Base-by-base conservation (phyloP, 2,113 vertebrate species). In the Pseudorhombus dupliciocellatus region DNA sequence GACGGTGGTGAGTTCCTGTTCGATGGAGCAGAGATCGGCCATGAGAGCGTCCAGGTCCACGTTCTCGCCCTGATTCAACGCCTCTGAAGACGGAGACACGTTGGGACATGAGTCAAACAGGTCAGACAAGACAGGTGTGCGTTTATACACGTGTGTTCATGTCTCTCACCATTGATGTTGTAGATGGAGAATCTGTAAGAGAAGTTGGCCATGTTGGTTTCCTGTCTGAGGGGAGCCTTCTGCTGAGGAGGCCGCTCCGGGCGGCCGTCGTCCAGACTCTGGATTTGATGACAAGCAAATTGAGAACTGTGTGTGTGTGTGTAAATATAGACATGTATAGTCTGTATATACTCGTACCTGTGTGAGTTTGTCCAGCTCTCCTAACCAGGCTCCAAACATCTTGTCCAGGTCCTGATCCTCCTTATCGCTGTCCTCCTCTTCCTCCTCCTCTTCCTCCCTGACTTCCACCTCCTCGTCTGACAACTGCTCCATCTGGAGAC, bases 161-260 rank as follows among this genome's bases (percentile, higher is more conserved):
- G 18, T 25, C 22, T 84, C 93, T 91, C 84, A 99, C 98, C 98
- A 76, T 98, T 98, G 84, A 99, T 94, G 88, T 99, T 99, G 89
- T 98, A 98, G 93, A 99, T 96, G 70, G 98, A 99, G 93, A 99
- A 99, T 55, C 98, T 95, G 84, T 99, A 98, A 9, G 97, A 97
- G 92, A 99, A 98, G 90, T 98, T 99, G 79, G 97, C 98, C 90
- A 98, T 96, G 90, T 98, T 99, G 63, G 96, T 96, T 81, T 99
- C 98, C 59, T 97, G 96, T 70, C 93, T 94, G 83, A 98, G 96
- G 66, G 97, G 96, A 18, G 96, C 96, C 83, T 96, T 97, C 70
- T 96, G 93, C 66, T 96, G 94, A 66, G 93, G 61, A 0, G 79
- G 70, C 0, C 18, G 93, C 73, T 92, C 87, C 2, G 95, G 91